Percentiles rank a stretch among this genome's conserved stretches.
phyloP scores from a whole-genome alignment of 1,140 invertebrate species.

The Ylistrum balloti region DNA sequence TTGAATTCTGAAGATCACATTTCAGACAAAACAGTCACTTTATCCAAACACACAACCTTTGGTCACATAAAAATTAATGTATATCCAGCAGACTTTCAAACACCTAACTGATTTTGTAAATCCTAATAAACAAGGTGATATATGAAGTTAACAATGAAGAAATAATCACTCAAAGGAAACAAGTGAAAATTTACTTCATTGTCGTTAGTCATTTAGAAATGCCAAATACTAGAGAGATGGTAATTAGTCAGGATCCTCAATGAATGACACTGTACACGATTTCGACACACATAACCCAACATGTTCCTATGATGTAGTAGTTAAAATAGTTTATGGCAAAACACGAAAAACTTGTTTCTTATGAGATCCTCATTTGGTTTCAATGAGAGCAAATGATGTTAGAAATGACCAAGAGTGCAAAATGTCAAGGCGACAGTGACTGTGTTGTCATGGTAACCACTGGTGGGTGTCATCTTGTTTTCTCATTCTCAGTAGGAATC shows the following conservation, averaged over 20 bases:
- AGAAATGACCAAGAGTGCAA: constrained; percentile 18
- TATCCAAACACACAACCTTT: neutral
- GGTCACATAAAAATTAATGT: neutral
- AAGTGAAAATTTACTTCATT: neutral
- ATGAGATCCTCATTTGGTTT: neutral
- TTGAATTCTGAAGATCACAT: neutral
- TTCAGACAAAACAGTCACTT: constrained; percentile 25
- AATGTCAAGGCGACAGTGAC: constrained; percentile 37
- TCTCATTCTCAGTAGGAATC: neutral
- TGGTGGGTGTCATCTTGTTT: neutral
- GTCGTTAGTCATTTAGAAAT: neutral
- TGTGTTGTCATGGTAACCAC: constrained; percentile 31
- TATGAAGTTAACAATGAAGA: neutral
- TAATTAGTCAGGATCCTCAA: neutral
- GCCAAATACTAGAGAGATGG: neutral
- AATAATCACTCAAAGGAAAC: neutral
- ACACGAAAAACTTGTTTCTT: neutral
- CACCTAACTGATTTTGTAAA: neutral
- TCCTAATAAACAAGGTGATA: neutral
- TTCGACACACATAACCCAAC: neutral
- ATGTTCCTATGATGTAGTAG: neutral
- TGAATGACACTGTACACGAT: neutral
- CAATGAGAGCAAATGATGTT: neutral
- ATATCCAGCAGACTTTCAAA: constrained; percentile 2
- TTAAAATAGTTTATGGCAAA: neutral